Base-by-base conservation (phyloP, 2,797 vertebrate species). In the Pterois miles region DNA sequence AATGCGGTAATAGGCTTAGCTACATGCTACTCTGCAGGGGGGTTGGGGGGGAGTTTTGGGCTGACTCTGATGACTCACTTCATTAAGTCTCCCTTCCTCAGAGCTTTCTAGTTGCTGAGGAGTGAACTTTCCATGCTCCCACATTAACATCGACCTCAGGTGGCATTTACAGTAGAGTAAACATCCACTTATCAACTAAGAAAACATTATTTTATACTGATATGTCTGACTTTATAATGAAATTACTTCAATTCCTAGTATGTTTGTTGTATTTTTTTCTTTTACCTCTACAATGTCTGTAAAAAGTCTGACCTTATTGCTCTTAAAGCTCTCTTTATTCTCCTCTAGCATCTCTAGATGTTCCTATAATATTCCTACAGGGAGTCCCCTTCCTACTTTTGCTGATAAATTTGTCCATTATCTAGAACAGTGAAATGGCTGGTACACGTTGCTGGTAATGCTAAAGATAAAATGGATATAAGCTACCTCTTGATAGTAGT, bases 1-100 rank as follows among this genome's bases (percentile, higher is more conserved):
- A 92, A 88, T 73, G 46, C 31, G 65, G 63, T 90, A 91, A 92
- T 90, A 86, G 91, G 89, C 88, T 92, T 89, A 92, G 78, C 80
- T 67, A 10, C 74, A 60, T 80, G 75, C 71, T 69, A 23, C 74
- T 80, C 76, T 82, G 84, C 74, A 78, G 77, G 83, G 59, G 52
- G 58, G 80, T 6, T n/a, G 7, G 23, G 74, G 81, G 78, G 57
- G 36, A 66, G 71, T 76, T 81, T 87, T 69, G 84, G 84, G 65
- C 58, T 34, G 54, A 73, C 67, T 84, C 80, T 60, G 83, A 88
- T 90, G 91, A 93, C 87, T 92, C 88, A 88, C 76, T 89, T 90
- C 74, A 90, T 88, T 91, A 91, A 91, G 82, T 82, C 85, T 88
- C 48, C 79, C 68, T 78, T 81, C 80, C 86, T 84, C 34, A 14